A percentile compares a stretch with the other conserved stretches of the same genome.
These are phyloP conservation scores for Cataglyphis livida DNA, from an alignment of 2,888 invertebrate genomes.

Conservation along the genomic window DNA sequence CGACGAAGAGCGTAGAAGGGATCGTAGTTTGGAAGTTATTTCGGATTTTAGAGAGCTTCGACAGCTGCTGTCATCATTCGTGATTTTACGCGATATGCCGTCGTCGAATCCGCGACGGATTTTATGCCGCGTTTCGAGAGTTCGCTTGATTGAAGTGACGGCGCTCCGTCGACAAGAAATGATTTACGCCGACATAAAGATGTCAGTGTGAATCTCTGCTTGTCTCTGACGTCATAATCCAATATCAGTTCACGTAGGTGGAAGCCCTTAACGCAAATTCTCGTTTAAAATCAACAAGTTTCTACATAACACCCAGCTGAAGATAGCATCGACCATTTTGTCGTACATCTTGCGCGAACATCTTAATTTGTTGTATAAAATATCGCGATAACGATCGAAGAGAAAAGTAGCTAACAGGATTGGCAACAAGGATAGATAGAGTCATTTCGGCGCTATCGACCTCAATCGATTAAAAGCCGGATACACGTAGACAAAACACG, in stretches of 20 bases:
- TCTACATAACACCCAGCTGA: background rate
- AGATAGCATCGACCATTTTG: slow-evolving; percentile 19
- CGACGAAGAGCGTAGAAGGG: background rate
- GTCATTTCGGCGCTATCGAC: too few species aligned
- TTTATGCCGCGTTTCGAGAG: background rate
- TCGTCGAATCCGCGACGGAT: background rate
- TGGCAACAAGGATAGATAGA: background rate
- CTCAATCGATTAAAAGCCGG: slow-evolving; percentile 36
- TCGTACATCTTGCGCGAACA: slow-evolving; percentile 27
- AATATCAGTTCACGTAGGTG: background rate
- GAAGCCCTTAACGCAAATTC: background rate
- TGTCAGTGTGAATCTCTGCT: slow-evolving; percentile 2
- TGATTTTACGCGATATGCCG: slow-evolving; percentile 4
- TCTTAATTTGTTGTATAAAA: slow-evolving; percentile 59
- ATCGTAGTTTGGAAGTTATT: slow-evolving; percentile 8
- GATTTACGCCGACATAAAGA: slow-evolving; percentile 2
- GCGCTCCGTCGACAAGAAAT: background rate
- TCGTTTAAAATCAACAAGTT: background rate
- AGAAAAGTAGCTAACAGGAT: background rate
- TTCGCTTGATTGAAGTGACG: slow-evolving; percentile 14
- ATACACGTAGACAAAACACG: slow-evolving; percentile 40
- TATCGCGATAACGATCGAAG: slow-evolving; percentile 54
- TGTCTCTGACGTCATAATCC: slow-evolving; percentile 23
- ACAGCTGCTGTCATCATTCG: slow-evolving; percentile 21
- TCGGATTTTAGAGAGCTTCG: background rate